Base-by-base conservation (phyloP, 2,797 vertebrate genomes). In the Chaenodraco wilsoni region DNA sequence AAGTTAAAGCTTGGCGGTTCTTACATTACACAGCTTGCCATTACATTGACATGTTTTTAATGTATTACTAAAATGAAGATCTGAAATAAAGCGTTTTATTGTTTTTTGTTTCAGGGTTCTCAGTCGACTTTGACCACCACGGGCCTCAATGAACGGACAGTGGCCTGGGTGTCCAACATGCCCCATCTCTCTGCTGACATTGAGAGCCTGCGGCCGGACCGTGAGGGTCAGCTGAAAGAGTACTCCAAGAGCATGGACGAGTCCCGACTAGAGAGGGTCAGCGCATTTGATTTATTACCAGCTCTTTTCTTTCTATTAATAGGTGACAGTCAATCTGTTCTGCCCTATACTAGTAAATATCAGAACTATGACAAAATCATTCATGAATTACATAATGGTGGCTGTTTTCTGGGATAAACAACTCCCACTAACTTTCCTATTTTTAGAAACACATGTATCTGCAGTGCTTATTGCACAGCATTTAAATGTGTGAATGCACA, bases 81-180 rank as follows among this genome's bases (percentile, higher is more conserved):
- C 9, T 67, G 2, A 17, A 19, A 51, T 33, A 50, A 65, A 49
- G 21, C 33, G 9, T 31, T 27, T 59, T 72, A 43, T 65, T 65
- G 60, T 62, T 72, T 65, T 43, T 46, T 46, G 19, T 83, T 82
- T 51, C 83, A 94, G 97, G 95, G 95, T 81, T 96, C 96, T 1
- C 96, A 97, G 86, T 94, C 96, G 1, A 97, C 95, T 0, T 87
- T 97, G 84, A 97, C 92, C 88, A 95, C 96, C 3, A 92, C 96
- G 1, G 94, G 95, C 71, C 95, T 96, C 10, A 97, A 97, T 0
- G 98, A 99, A 89, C 95, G 98, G 77, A 98, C 98, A 0, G 97
- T 99, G 8, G 98, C 98, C 85, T 99, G 98, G 98, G 97, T 98
- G 84, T 98, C 97, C 91, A 98, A 99, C 88, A 98, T 99, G 97